phyloP scores from a whole-genome alignment of 2,888 invertebrate genomes.

The Trichopria drosophilae region DNA sequence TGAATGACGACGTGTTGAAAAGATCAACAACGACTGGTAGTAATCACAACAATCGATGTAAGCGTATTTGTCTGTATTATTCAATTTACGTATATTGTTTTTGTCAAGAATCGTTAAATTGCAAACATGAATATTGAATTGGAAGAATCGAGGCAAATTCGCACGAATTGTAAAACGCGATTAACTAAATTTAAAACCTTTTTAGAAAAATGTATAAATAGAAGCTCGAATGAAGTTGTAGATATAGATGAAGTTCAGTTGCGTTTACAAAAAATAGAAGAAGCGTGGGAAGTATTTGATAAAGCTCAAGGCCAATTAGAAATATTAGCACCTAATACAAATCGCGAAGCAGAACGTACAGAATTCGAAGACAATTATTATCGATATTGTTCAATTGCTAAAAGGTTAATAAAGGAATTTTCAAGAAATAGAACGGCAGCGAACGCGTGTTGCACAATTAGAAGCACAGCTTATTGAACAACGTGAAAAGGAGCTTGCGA shows the following conservation, averaged over 20 bases:
- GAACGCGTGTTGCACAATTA: constrained; percentile 2
- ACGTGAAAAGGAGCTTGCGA: not conserved
- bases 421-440: not conserved
- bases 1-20: too few species aligned
- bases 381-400: not conserved
- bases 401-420: not conserved
- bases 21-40: too few species aligned
- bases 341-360: constrained; percentile 5
- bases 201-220: not conserved
- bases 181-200: constrained; percentile 6
- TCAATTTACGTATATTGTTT: too few species aligned
- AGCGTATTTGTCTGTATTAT: too few species aligned
- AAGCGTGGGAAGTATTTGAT: constrained; percentile 9
- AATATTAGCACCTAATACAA: not conserved
- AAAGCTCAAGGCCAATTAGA: constrained; percentile 5
- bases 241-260: constrained; percentile 7
- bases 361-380: constrained; percentile 14
- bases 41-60: too few species aligned
- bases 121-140: too few species aligned
- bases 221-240: not conserved
- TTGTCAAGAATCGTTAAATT: too few species aligned
- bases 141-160: constrained; percentile 1
- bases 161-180: constrained; percentile 4
- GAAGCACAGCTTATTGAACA: constrained; percentile 4
- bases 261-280: constrained; percentile 2